A percentile compares a stretch with the other conserved stretches of the same genome.
Evolutionary conservation across 2,888 invertebrate genomes (phyloP).

Genomic region (Lithophane semibrunnea): DNA sequence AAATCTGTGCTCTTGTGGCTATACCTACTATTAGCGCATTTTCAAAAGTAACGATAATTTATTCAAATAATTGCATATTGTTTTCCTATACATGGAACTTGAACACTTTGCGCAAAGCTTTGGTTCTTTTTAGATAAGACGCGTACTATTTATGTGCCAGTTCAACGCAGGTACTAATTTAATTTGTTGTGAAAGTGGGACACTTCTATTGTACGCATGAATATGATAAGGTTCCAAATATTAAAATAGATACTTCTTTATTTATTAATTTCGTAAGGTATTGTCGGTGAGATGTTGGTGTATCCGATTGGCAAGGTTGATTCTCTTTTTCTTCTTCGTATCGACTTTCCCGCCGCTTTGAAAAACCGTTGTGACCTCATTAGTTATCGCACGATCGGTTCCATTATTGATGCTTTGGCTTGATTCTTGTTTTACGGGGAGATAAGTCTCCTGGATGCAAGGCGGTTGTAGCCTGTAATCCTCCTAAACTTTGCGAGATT

Average conservation of each 20-base stretch:
- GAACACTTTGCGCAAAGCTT: conserved; percentile 58
- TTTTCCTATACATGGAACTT: conserved; percentile 47
- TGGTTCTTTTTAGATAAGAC: conserved; percentile 66
- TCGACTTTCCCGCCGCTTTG: conserved; percentile 44
- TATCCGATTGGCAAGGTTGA: background rate
- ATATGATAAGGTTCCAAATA: conserved; percentile 67
- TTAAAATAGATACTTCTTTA: conserved; percentile 28
- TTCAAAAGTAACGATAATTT: conserved; percentile 38
- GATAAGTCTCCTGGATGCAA: background rate
- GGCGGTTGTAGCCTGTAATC: background rate
- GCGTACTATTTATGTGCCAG: conserved; percentile 65
- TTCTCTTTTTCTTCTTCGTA: conserved; percentile 11
- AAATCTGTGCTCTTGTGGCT: background rate
- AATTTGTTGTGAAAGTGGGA: conserved; percentile 73
- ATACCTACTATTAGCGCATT: conserved; percentile 24
- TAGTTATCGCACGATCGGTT: conserved; percentile 40
- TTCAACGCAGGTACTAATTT: conserved; percentile 68
- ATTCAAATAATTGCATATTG: conserved; percentile 54
- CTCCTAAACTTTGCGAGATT: background rate
- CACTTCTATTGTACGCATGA: conserved; percentile 65
- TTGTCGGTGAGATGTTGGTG: conserved; percentile 9
- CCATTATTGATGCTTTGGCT: conserved; percentile 12
- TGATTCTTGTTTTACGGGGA: conserved; percentile 20
- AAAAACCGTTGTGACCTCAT: conserved; percentile 53
- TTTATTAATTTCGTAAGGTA: conserved; percentile 6